These are phyloP conservation scores for Pammene aurita DNA, from an alignment of 2,888 invertebrate genomes.

Conservation along the genomic window DNA sequence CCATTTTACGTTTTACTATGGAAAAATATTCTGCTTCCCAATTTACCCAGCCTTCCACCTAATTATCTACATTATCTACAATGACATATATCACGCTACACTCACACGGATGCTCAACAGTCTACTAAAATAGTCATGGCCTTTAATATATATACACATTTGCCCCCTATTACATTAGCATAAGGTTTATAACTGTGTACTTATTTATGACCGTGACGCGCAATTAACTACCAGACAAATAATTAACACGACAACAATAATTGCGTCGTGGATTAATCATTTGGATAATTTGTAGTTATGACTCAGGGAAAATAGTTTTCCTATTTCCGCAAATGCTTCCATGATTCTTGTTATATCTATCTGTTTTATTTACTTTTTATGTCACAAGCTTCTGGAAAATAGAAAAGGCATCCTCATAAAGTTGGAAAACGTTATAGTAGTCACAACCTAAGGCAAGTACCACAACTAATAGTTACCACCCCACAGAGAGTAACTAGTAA, in stretches of 20 bases:
- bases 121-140: neutral
- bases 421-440: neutral
- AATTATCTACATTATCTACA: constrained; percentile 5
- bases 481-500: no score
- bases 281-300: constrained; percentile 9
- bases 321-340: constrained; percentile 11
- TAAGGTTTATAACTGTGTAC: neutral
- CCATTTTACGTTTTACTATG: no score
- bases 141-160: neutral
- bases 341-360: neutral
- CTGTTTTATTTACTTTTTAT: neutral
- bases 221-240: constrained; percentile 25
- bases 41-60: constrained; percentile 9
- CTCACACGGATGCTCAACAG: neutral
- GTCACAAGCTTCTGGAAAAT: neutral
- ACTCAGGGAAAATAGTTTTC: constrained; percentile 14
- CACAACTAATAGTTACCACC: no score
- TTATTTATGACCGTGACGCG: neutral
- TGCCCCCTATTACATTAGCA: neutral
- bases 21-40: neutral
- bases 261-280: constrained; percentile 14
- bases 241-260: constrained; percentile 19
- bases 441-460: no score
- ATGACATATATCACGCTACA: neutral
- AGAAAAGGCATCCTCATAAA: neutral